Percentiles rank a stretch among this genome's conserved stretches.
Conservation (phyloP, 2,797 vertebrate genomes). For the Myiothlypis coronata region DNA sequence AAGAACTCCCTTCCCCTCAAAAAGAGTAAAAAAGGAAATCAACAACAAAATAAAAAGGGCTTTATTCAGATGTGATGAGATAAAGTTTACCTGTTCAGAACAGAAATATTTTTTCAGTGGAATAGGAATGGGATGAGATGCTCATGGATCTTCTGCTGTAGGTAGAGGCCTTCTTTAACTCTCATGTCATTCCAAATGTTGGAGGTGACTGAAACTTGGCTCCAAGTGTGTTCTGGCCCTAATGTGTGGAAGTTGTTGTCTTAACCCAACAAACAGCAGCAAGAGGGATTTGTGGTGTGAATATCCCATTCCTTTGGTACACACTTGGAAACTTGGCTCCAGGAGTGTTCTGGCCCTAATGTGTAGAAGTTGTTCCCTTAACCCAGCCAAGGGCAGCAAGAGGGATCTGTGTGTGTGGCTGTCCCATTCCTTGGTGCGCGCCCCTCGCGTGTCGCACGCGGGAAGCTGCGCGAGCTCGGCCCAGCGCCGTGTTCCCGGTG, state of each 20-base stretch:
- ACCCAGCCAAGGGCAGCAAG: accelerated
- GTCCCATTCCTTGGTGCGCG: neutral
- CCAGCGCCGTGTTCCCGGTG: neutral
- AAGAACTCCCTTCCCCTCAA: accelerated
- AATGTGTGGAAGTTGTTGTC: neutral
- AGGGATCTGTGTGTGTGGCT: neutral
- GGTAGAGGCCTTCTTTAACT: neutral
- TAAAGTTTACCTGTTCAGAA: neutral
- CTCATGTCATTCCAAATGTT: neutral
- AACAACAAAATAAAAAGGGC: neutral
- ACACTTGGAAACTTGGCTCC: too few species aligned
- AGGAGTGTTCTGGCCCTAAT: too few species aligned
- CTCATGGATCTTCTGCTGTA: neutral
- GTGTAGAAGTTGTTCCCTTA: neutral
- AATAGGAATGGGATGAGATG: neutral
- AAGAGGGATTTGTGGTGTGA: neutral
- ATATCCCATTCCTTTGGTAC: neutral
- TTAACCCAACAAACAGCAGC: accelerated
- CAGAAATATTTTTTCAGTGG: neutral
- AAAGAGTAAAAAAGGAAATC: neutral
- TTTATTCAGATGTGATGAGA: neutral
- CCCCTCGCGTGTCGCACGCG: neutral
- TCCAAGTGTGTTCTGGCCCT: neutral
- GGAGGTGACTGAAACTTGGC: neutral
- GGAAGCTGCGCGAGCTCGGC: neutral